Conservation (phyloP, 2,888 invertebrate species). For the Drosophila pseudotalamancana region DNA sequence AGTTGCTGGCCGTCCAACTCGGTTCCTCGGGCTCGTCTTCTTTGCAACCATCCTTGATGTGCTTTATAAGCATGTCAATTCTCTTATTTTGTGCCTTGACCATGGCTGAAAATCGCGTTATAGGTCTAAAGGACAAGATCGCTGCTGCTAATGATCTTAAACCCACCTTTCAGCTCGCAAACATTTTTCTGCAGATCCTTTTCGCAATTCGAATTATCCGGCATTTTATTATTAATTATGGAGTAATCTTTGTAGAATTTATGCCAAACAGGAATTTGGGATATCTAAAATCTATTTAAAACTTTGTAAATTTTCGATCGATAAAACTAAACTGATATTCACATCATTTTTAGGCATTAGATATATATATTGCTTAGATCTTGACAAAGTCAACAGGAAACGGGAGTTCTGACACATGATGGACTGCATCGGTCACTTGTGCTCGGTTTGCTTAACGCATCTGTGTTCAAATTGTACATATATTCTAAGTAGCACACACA, state of each 20-base stretch:
- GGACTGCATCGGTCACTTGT: too few species aligned
- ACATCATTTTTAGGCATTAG: not conserved
- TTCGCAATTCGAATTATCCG: not conserved
- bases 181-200: slow-evolving; percentile 14
- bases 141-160: too few species aligned
- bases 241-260: not conserved
- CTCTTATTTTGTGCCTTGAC: slow-evolving; percentile 51
- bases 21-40: not conserved
- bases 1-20: slow-evolving; percentile 10
- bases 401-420: too few species aligned
- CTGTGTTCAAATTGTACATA: too few species aligned
- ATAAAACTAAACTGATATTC: too few species aligned
- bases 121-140: not conserved
- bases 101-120: slow-evolving; percentile 27
- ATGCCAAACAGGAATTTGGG: not conserved
- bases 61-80: slow-evolving; percentile 42
- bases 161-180: slow-evolving; percentile 45
- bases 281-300: not conserved
- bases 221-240: slow-evolving; percentile 8
- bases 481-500: too few species aligned
- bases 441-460: too few species aligned
- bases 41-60: slow-evolving; percentile 36
- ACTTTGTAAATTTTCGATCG: too few species aligned
- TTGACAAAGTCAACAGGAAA: not conserved
- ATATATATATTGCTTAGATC: not conserved